Evolutionary conservation across 92 coral and sea anemone genomes (phyloP).

Genomic region (Epizoanthus illoricatus): DNA sequence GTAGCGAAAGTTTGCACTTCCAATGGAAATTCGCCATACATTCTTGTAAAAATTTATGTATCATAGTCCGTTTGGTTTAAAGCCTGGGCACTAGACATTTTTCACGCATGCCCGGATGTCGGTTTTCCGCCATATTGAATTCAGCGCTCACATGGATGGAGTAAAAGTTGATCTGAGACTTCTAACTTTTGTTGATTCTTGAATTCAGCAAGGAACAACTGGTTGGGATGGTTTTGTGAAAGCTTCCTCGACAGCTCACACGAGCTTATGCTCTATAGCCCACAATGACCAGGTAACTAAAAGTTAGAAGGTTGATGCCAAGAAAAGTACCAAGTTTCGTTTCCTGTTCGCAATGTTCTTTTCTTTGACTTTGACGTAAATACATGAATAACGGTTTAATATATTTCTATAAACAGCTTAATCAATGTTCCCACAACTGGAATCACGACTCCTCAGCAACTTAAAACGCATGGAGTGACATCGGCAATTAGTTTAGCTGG

Average conservation of each 20-base stretch:
- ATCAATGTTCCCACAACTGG: conserved; percentile 37
- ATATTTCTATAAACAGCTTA: conserved; percentile 20
- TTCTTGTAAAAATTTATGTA: no score
- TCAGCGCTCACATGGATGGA: conserved; percentile 17
- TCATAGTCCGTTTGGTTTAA: not conserved
- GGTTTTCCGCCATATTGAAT: conserved; percentile 32
- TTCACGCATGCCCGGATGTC: conserved; percentile 18
- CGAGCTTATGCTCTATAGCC: not conserved
- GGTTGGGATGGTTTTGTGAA: conserved; percentile 14
- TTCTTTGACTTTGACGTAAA: not conserved
- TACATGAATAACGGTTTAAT: not conserved
- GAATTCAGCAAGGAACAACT: not conserved
- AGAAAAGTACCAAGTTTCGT: not conserved
- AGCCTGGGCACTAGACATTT: conserved; percentile 17
- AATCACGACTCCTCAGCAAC: conserved; percentile 51
- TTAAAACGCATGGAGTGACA: conserved; percentile 87
- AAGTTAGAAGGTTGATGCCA: not conserved
- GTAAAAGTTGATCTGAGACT: not conserved
- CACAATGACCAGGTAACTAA: conserved; percentile 31
- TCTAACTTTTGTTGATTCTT: conserved; percentile 12
- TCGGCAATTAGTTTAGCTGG: conserved; percentile 87
- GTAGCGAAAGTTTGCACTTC: no score
- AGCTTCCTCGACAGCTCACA: conserved; percentile 9
- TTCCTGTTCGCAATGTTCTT: not conserved
- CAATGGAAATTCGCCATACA: no score